These are phyloP conservation scores for Aethina tumida DNA, from an alignment of 1,140 invertebrate genomes.

Conservation along the genomic window DNA sequence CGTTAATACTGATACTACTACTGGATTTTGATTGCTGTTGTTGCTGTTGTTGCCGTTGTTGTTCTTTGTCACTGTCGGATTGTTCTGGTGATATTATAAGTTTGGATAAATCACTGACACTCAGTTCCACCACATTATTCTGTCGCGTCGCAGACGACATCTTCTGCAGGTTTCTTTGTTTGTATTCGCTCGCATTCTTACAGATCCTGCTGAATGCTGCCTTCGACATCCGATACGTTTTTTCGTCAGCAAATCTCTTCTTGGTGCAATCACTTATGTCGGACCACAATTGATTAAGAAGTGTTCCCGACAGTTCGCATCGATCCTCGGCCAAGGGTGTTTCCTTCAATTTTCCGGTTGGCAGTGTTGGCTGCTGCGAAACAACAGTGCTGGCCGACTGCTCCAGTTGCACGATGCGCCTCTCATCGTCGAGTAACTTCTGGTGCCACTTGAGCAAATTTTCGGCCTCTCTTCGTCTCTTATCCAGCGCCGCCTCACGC, in stretches of 20 bases:
- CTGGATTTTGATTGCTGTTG: background rate
- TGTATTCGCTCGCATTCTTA: constrained; percentile 18
- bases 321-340: constrained; percentile 8
- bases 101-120: constrained; percentile 13
- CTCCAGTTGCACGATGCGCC: constrained; percentile 30
- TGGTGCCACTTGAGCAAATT: constrained; percentile 35
- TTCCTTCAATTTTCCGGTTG: constrained; percentile 4
- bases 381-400: constrained; percentile 26
- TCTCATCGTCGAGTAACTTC: constrained; percentile 32
- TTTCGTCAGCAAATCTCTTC: constrained; percentile 20
- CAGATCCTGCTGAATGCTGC: constrained; percentile 20
- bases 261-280: constrained; percentile 20
- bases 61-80: constrained; percentile 4
- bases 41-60: constrained; percentile 4
- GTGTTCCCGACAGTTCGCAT: constrained; percentile 19
- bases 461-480: constrained; percentile 31
- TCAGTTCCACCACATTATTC: constrained; percentile 1
- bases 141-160: constrained; percentile 4
- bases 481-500: constrained; percentile 31
- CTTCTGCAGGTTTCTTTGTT: constrained; percentile 4
- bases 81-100: no score
- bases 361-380: constrained; percentile 18
- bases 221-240: constrained; percentile 22
- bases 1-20: constrained; percentile 5
- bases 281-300: constrained; percentile 24